A percentile compares a stretch with the other conserved stretches of the same genome.
phyloP scores from a whole-genome alignment of 2,888 invertebrate genomes.

The Acleris cristana region DNA sequence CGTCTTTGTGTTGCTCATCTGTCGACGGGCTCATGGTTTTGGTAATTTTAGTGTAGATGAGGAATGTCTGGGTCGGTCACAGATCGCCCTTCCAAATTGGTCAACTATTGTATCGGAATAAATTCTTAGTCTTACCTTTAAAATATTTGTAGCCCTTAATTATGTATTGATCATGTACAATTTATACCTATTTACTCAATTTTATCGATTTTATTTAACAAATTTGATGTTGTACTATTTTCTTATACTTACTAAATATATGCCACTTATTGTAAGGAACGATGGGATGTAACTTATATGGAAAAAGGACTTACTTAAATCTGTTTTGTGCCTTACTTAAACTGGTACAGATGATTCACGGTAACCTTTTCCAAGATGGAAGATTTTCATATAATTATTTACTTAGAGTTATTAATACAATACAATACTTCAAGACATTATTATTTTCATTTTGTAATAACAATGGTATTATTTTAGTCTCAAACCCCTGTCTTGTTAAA shows the following conservation, averaged over 20 bases:
- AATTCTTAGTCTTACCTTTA: not conserved
- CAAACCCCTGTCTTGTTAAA: too few species aligned
- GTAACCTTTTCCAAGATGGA: too few species aligned
- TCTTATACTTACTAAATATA: slow-evolving; percentile 33
- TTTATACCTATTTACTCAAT: slow-evolving; percentile 4
- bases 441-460: too few species aligned
- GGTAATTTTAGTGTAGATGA: slow-evolving; percentile 6
- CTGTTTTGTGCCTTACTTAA: slow-evolving; percentile 35
- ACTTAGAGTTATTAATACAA: too few species aligned
- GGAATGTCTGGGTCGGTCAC: not conserved
- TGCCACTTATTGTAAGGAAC: slow-evolving; percentile 29
- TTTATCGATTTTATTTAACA: slow-evolving; percentile 22
- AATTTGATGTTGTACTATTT: slow-evolving; percentile 30
- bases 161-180: slow-evolving; percentile 12
- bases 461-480: too few species aligned
- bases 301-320: slow-evolving; percentile 20
- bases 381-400: too few species aligned
- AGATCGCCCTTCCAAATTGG: slow-evolving; percentile 3
- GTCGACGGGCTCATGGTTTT: slow-evolving; percentile 7
- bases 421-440: too few species aligned
- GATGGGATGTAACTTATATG: slow-evolving; percentile 6
- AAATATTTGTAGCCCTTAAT: not conserved
- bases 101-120: not conserved
- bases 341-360: slow-evolving; percentile 5
- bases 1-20: slow-evolving; percentile 15